Evolutionary conservation across 1,140 invertebrate genomes (phyloP).

Genomic region (Drosophila setifemur): DNA sequence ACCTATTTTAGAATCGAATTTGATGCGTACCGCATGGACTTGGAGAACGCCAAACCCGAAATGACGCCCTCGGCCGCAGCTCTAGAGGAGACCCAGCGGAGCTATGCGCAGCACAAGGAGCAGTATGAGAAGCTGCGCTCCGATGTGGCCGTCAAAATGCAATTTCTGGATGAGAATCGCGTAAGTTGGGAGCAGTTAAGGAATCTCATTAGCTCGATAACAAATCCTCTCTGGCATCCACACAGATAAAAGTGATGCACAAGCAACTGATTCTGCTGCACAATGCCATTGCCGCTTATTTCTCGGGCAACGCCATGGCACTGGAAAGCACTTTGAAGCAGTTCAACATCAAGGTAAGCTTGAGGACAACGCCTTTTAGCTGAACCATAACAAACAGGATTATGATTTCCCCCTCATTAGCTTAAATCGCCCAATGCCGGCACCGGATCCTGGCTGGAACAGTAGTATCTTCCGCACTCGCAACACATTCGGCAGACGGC

Average conservation of each 20-base stretch:
- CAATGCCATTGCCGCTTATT: conserved; percentile 98
- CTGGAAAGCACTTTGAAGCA: conserved; percentile 97
- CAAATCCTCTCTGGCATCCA: background rate
- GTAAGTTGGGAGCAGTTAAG: conserved; percentile 83
- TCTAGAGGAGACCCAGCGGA: conserved; percentile 92
- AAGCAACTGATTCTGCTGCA: conserved; percentile 97
- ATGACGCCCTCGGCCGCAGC: conserved; percentile 86
- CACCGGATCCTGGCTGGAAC: conserved; percentile 79
- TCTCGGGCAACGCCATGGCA: conserved; percentile 96
- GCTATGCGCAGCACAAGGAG: conserved; percentile 92
- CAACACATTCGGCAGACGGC: conserved; percentile 23
- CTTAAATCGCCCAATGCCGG: conserved; percentile 79
- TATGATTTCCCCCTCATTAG: conserved; percentile 22
- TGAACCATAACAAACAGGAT: background rate
- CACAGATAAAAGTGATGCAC: conserved; percentile 98
- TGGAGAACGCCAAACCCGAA: conserved; percentile 89
- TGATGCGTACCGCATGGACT: conserved; percentile 97
- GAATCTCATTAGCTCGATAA: too few relatives aligned
- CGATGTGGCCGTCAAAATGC: conserved; percentile 97
- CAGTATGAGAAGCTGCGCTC: conserved; percentile 95
- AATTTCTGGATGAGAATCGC: conserved; percentile 98
- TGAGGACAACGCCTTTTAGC: background rate
- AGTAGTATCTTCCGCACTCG: conserved; percentile 50
- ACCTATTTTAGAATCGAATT: conserved; percentile 91
- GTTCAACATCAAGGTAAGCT: conserved; percentile 92